Evolutionary conservation across 2,113 vertebrate species (phyloP), one percentile per base, ranked within the genome.

Genomic region (Mesembrinibis cayennensis): DNA sequence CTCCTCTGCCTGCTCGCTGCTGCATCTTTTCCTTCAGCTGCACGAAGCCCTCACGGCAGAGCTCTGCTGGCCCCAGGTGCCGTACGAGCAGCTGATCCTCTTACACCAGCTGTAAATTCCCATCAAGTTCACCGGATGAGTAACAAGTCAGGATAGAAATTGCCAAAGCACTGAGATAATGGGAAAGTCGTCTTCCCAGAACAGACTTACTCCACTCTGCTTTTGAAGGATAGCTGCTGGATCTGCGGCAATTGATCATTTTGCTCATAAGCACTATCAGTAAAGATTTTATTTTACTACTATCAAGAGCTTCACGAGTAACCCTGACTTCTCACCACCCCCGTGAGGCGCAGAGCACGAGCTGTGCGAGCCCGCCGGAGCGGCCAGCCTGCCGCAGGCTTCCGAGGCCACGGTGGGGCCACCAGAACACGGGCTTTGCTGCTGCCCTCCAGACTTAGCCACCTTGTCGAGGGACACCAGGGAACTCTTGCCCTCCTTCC

Each of bases 31-130:
- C 91, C 16, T 61, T 45, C 67, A 65, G 95, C 82, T 76, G 97
- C 67, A 65, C 45, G 49, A 8, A 70, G 93, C 89, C 26, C 98
- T 97, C 29, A 59, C 82, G 15, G 93, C 98, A 49, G 98, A 96
- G 66, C 97, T 96, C 58, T 95, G 97, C 27, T 95, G 98, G 96
- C 98, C 97, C 98, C 98, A 98, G 13, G 98, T 98, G 66, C 98
- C 97, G 11, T 98, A 96, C 17, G 93, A 98, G 90, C 99, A 99
- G 98, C 97, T 96, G 17, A 98, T 98, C 4, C 95, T 98, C 63
- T n/a, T 56, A 95, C 92, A 44, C 98, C 98, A 20, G 98, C 93
- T 93, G 98, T 78, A 83, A 93, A 81, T 70, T 72, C 92, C 86
- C 44, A 2, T 29, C 40, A 2, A 56, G 72, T 90, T 94, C 95